These are phyloP conservation scores for Triops cancriformis DNA, from an alignment of 1,140 invertebrate species.

Conservation along the genomic window DNA sequence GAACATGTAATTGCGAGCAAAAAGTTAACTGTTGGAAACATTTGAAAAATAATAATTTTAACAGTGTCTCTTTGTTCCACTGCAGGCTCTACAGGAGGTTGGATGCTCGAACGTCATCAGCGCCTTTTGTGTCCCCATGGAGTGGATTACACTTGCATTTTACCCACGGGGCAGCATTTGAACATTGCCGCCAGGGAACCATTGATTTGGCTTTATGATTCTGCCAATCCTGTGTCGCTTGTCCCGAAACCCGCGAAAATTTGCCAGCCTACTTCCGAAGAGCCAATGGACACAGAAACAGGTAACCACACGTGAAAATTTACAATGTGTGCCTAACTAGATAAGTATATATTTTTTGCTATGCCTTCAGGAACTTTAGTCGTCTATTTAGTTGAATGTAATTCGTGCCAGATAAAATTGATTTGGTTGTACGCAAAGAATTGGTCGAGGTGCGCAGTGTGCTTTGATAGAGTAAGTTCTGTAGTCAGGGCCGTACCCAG, in stretches of 20 bases:
- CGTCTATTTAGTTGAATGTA: too few species aligned
- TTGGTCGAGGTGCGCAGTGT: too few species aligned
- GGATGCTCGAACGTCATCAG: constrained; percentile 25
- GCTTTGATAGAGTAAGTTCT: too few species aligned
- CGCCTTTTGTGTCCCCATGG: constrained; percentile 27
- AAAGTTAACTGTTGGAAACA: too few species aligned
- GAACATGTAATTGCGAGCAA: too few species aligned
- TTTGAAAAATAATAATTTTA: too few species aligned
- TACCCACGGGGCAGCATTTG: constrained; percentile 17
- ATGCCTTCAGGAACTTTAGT: too few species aligned
- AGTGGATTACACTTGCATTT: constrained; percentile 26
- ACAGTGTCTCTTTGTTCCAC: background rate
- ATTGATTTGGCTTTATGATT: constrained; percentile 25
- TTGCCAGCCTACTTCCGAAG: background rate
- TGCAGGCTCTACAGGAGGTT: constrained; percentile 21
- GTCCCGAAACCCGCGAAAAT: background rate
- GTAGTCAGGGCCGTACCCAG: too few species aligned
- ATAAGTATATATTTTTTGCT: too few species aligned
- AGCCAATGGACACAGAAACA: background rate
- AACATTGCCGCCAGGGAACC: constrained; percentile 22
- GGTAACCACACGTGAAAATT: background rate
- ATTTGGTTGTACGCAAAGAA: too few species aligned
- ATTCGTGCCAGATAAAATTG: too few species aligned
- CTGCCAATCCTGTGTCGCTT: background rate
- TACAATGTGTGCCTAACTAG: too few species aligned